Base-by-base conservation (phyloP, 2,888 invertebrate species). In the Tipula confusa region DNA sequence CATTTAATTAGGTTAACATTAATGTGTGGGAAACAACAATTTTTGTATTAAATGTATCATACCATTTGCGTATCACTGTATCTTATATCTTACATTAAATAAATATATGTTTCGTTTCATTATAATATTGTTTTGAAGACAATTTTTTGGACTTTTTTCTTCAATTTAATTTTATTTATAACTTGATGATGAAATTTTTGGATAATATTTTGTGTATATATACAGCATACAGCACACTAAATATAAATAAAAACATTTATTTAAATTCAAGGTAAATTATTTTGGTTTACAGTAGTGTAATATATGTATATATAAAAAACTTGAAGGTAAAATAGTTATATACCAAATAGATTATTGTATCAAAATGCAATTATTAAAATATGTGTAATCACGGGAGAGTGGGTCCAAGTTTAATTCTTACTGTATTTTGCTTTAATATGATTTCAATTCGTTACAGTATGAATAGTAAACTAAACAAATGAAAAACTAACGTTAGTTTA, bases 171-270 rank as follows among this genome's bases (percentile, higher is more conserved):
- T 43, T 64, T 64, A 64, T 64, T 64, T 64, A 24, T 64, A 64
- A 64, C 64, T 64, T 64, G 64, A 64, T 64, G 64, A 64, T 64
- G 64, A 64, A 64, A 64, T 64, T 64, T 64, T 64, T 64, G 64
- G 24, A 64, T 43, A 43, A 43, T 43, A 64, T 24, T 64, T 64
- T 64, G 64, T 64, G 38, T 38, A 2, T 64, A 64, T 2, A 64
- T 24, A 64, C 18, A 18, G 24, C 24, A 24, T 24, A 64, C 11
- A 38, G 64, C 64, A 64, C 64, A 64, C 24, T 24, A 64, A 64
- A 64, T 15, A 43, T 15, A 43, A 36, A 9, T 64, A 64, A 24
- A 64, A 64, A 24, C 18, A 64, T 24, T 64, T 43, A 43, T 43
- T 43, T n/a, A 43, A 43, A 64, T 64, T 64, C 64, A 64, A 64